Evolutionary conservation across 2,888 invertebrate genomes (phyloP).

Genomic region (Nowickia ferox): DNA sequence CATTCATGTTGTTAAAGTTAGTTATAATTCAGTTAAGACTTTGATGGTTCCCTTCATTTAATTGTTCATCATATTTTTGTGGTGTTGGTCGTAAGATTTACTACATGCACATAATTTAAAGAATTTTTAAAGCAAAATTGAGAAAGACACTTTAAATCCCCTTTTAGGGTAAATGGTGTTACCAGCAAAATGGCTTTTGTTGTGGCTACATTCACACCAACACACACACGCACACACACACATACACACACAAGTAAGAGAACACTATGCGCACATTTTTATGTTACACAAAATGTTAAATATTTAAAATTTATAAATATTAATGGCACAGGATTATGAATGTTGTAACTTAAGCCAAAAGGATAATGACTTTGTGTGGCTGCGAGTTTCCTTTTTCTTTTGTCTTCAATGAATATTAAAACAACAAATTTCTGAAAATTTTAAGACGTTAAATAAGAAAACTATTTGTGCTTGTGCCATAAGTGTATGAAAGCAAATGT

Average conservation of each 20-base stretch:
- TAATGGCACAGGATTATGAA: slow-evolving; percentile 36
- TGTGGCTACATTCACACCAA: not conserved
- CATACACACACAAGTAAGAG: not conserved
- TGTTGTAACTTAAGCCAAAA: slow-evolving; percentile 4
- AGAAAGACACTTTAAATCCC: slow-evolving; percentile 11
- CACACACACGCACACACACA: not conserved
- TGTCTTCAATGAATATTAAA: too few relatives aligned
- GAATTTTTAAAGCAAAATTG: slow-evolving; percentile 5
- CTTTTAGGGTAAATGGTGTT: slow-evolving; percentile 11
- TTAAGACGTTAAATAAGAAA: not conserved
- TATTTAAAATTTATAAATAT: slow-evolving; percentile 43
- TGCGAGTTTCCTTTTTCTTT: not conserved
- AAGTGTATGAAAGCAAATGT: too few relatives aligned
- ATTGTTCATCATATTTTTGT: slow-evolving; percentile 11
- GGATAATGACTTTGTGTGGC: not conserved
- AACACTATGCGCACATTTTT: not conserved
- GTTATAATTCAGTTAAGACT: slow-evolving; percentile 36
- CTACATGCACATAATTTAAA: not conserved
- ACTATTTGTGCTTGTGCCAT: too few relatives aligned
- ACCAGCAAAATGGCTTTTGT: slow-evolving; percentile 16
- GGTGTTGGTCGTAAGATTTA: not conserved
- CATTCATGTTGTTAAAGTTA: slow-evolving; percentile 12
- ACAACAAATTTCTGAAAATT: not conserved
- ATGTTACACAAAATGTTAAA: slow-evolving; percentile 22
- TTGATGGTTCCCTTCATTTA: slow-evolving; percentile 15